Evolutionary conservation across 2,113 vertebrate genomes (phyloP), one percentile per base, ranked within the genome.

Genomic region (Thryonomys swinderianus): DNA sequence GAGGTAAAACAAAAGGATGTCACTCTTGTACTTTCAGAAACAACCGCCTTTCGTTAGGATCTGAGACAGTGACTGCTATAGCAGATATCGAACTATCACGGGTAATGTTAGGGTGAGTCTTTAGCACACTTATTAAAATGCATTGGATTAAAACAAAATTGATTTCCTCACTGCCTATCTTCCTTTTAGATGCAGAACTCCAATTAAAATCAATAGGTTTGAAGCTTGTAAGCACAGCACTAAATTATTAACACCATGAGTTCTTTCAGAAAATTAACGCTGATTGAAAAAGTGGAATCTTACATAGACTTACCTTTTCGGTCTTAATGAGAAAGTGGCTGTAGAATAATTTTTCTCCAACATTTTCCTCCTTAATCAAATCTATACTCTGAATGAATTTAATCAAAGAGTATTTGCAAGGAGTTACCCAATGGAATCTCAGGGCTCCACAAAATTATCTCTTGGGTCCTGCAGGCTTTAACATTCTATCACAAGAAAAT

Each of bases 161-260:
- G 96, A 97, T 97, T 97, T 94, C 86, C 59, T 96, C 79, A 42
- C 80, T 95, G 94, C 86, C 94, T 92, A 95, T 96, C 95, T 97
- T 97, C 88, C 95, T 96, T 91, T 85, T 96, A 94, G 91, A 97
- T 96, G 86, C n/a, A 45, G 85, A 95, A 92, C 67, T 95, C 94
- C 96, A 96, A 97, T 97, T 96, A 94, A 97, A 97, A 97, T 97
- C 96, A 97, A 97, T 97, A 96, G 88, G 83, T 94, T 92, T 96
- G 96, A 97, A 95, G 85, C 93, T 95, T 90, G 88, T 97, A 97
- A 97, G 96, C 95, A 95, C 51, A 96, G 85, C 79, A 96, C 88
- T 97, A 94, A 97, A 96, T 97, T 97, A 97, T 97, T 97, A 97
- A 97, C 83, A 96, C 88, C 94, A 91, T 21, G 73, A 96, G 62